These are phyloP conservation scores for Chiloscyllium plagiosum DNA, from an alignment of 2,113 vertebrate genomes.

Conservation along the genomic window DNA sequence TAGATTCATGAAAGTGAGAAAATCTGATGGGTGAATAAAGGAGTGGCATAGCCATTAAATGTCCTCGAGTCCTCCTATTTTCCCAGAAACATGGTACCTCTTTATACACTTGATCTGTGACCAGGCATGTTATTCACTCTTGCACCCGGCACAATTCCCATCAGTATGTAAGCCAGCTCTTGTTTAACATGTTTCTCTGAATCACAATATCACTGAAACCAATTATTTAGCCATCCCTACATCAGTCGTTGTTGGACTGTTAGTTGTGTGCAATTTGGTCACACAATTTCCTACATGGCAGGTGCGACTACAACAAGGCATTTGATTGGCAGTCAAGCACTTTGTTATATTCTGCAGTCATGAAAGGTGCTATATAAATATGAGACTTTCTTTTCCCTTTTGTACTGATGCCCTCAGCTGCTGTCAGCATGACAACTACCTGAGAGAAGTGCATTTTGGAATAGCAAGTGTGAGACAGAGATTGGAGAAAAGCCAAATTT, in stretches of 20 bases:
- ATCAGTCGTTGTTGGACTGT: background rate
- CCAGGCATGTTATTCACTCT: background rate
- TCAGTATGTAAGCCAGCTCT: background rate
- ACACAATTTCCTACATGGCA: background rate
- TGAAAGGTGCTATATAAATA: background rate
- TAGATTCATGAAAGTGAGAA: background rate
- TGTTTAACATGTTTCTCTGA: background rate
- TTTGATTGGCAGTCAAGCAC: background rate
- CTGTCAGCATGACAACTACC: slow-evolving; percentile 22
- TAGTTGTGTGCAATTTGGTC: background rate
- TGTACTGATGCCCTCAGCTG: background rate
- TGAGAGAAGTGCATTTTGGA: background rate
- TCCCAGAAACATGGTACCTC: background rate
- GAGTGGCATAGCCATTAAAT: background rate
- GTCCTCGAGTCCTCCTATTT: background rate
- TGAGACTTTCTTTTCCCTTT: background rate
- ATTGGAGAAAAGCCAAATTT: background rate
- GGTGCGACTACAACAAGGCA: background rate
- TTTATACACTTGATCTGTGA: background rate
- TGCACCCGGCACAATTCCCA: background rate
- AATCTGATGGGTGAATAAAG: background rate
- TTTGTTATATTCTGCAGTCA: background rate
- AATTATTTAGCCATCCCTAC: background rate
- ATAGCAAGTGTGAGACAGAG: background rate
- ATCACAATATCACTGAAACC: background rate